These are phyloP conservation scores for Hydractinia symbiolongicarpus DNA, from an alignment of 30 jellyfish, hydroid and myxozoan genomes.

Conservation along the genomic window DNA sequence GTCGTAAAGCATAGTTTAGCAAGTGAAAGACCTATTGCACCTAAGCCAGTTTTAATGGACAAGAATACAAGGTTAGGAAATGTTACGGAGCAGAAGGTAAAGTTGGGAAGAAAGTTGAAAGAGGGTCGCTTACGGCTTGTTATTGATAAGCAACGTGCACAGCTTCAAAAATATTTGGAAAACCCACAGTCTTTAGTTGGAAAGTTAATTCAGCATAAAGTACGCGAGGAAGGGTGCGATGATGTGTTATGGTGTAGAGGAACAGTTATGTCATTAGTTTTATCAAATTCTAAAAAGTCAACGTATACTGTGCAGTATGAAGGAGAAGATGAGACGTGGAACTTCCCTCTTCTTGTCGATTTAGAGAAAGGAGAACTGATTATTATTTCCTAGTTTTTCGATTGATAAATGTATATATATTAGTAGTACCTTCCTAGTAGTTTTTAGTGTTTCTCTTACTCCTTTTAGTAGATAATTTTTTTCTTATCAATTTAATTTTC, in stretches of 20 bases:
- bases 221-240: conserved; percentile 18
- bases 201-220: conserved; percentile 4
- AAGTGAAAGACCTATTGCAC: neutral
- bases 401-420: no score
- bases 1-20: neutral
- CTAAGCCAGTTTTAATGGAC: neutral
- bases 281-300: neutral
- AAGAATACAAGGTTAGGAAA: neutral
- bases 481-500: no score
- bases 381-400: no score
- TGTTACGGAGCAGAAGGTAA: neutral
- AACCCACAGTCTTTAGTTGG: conserved; percentile 17
- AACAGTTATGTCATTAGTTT: neutral
- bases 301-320: neutral
- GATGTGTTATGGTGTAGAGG: conserved; percentile 1
- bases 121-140: neutral
- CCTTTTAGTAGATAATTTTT: no score
- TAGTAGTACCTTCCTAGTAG: no score
- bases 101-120: neutral
- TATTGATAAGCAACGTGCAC: neutral
- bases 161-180: conserved; percentile 1
- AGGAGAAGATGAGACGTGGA: neutral
- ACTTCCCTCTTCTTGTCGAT: neutral
- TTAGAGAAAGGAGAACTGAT: neutral
- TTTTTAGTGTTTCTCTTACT: no score